Conservation (phyloP, 2,888 invertebrate genomes). For the Catocala nupta region DNA sequence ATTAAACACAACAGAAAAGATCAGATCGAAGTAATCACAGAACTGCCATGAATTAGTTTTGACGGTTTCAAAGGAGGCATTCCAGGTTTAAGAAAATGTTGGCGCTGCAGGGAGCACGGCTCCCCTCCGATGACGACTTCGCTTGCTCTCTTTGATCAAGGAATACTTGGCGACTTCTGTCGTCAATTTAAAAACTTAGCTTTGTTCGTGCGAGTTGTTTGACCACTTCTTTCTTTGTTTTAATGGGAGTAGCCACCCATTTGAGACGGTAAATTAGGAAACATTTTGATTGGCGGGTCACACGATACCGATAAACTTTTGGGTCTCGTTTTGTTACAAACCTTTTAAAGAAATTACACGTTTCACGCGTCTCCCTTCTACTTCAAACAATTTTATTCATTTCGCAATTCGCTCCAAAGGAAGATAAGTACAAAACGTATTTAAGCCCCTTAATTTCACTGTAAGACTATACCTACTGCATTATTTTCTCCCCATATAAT, state of each 20-base stretch:
- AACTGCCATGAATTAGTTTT: constrained; percentile 81
- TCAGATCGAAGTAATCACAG: constrained; percentile 67
- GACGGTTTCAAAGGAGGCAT: constrained; percentile 78
- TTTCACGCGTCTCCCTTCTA: constrained; percentile 36
- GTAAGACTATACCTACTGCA: constrained; percentile 69
- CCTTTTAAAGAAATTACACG: constrained; percentile 61
- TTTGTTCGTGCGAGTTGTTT: constrained; percentile 67
- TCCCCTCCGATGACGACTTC: constrained; percentile 56
- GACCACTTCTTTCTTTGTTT: constrained; percentile 68
- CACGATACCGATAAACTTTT: constrained; percentile 59
- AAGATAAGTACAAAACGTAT: constrained; percentile 37
- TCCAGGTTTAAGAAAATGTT: constrained; percentile 79
- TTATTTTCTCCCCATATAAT: constrained; percentile 75
- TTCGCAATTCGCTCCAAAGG: constrained; percentile 38
- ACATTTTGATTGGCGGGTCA: constrained; percentile 65
- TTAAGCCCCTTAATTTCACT: constrained; percentile 64
- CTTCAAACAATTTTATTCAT: constrained; percentile 55
- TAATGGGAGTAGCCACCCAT: constrained; percentile 53
- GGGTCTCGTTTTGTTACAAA: constrained; percentile 55
- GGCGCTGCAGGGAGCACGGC: constrained; percentile 60
- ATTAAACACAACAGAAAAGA: constrained; percentile 73
- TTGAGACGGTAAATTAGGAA: constrained; percentile 65
- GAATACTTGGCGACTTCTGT: constrained; percentile 70
- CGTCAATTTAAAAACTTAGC: constrained; percentile 69
- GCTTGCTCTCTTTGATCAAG: constrained; percentile 73